Conservation (phyloP, 2,113 vertebrate species). For the Junco hyemalis region DNA sequence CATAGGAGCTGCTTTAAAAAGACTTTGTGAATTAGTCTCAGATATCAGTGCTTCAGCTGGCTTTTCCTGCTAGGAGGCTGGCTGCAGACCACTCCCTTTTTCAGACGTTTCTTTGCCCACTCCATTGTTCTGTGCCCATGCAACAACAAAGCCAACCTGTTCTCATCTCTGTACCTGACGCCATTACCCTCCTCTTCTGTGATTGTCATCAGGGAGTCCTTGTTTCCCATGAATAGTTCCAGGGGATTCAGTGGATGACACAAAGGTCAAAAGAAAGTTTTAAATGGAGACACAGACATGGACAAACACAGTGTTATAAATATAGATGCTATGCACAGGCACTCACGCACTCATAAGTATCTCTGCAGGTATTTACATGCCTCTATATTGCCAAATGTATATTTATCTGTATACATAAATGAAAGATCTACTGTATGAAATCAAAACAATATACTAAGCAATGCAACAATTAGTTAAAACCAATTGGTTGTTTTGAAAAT, state of each 20-base stretch:
- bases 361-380: neutral
- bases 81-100: neutral
- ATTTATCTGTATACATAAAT: neutral
- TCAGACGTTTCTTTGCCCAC: neutral
- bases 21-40: neutral
- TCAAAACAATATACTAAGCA: neutral
- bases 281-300: neutral
- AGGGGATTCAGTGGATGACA: neutral
- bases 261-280: neutral
- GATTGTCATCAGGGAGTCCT: neutral
- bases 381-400: too few relatives aligned
- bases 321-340: neutral
- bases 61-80: neutral
- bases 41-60: neutral
- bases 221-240: neutral
- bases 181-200: neutral
- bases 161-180: neutral
- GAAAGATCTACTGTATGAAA: neutral
- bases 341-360: neutral
- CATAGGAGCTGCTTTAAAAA: neutral
- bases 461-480: neutral
- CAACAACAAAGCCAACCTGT: neutral
- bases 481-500: neutral
- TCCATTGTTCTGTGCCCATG: neutral
- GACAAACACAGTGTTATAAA: neutral